These are phyloP conservation scores for Pemphredon lugubris DNA, from an alignment of 2,888 invertebrate genomes.

Conservation along the genomic window DNA sequence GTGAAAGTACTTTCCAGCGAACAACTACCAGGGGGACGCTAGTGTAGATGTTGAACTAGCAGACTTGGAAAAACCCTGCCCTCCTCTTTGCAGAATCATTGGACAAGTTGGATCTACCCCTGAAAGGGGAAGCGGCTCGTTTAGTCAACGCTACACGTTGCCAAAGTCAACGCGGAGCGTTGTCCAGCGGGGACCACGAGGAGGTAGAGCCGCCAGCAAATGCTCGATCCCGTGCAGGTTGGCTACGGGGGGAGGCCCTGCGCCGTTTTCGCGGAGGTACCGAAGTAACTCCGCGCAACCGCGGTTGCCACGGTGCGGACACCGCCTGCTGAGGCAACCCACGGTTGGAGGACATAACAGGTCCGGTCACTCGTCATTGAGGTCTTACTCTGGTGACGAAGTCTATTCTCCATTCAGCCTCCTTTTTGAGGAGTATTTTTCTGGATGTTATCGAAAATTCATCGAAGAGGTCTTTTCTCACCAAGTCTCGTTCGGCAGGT, in stretches of 20 bases:
- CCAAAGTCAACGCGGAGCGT: neutral
- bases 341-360: too few relatives aligned
- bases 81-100: neutral
- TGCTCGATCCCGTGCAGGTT: neutral
- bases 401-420: neutral
- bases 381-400: too few relatives aligned
- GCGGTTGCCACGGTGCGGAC: too few relatives aligned
- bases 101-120: constrained; percentile 2
- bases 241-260: neutral
- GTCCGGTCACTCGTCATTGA: too few relatives aligned
- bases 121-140: neutral
- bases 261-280: too few relatives aligned
- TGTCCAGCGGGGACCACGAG: constrained; percentile 3
- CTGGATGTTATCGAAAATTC: neutral
- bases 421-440: neutral
- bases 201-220: neutral
- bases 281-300: too few relatives aligned
- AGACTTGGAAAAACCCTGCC: constrained; percentile 1
- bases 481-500: neutral
- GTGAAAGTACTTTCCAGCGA: neutral
- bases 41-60: neutral
- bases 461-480: neutral
- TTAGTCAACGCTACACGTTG: neutral
- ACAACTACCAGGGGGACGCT: neutral
- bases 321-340: too few relatives aligned